Base-by-base conservation (phyloP, 2,888 invertebrate species). In the Diarsia dahlii region DNA sequence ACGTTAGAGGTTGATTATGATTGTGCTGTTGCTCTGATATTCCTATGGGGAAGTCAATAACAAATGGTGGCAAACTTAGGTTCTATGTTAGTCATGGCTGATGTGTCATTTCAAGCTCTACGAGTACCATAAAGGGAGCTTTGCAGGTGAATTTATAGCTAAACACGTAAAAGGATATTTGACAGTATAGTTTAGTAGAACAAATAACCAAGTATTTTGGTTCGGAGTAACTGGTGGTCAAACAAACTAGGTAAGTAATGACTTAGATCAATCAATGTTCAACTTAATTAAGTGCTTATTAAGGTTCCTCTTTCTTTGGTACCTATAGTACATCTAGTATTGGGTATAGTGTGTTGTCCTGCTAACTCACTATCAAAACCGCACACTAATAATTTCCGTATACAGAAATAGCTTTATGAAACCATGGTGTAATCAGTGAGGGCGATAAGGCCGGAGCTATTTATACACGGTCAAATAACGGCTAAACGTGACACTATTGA, bases 381-480 rank as follows among this genome's bases (percentile, higher is more conserved):
- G 23, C 54, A 71, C 13, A n/a, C 20, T 50, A 60, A 81, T 65
- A 20, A 66, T 46, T 67, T 83, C 76, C 82, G 71, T 28, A n/a
- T 68, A 65, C 71, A 71, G 34, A 84, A 84, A 82, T 80, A 84
- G 62, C 60, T 46, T 3, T 28, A 46, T 39, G 63, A 66, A 80
- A 62, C 20, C 54, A 58, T 66, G 71, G n/a, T 58, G 69, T 74
- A 80, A 83, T 83, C 84, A 71, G 68, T 69, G 65, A 77, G 34
- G 34, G 45, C 67, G 84, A 84, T 83, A 82, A 68, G 34, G 54
- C 56, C 15, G n/a, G 20, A 10, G 46, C 71, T 82, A 84, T 82
- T 83, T 69, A 77, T 69, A 84, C 0, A 8, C 34, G 34, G 45
- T 54, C 71, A 56, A 69, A 62, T 48, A 71, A 34, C 80, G 15